phyloP scores from a whole-genome alignment of 2,797 vertebrate genomes.

The Chaetodon trifasciatus region DNA sequence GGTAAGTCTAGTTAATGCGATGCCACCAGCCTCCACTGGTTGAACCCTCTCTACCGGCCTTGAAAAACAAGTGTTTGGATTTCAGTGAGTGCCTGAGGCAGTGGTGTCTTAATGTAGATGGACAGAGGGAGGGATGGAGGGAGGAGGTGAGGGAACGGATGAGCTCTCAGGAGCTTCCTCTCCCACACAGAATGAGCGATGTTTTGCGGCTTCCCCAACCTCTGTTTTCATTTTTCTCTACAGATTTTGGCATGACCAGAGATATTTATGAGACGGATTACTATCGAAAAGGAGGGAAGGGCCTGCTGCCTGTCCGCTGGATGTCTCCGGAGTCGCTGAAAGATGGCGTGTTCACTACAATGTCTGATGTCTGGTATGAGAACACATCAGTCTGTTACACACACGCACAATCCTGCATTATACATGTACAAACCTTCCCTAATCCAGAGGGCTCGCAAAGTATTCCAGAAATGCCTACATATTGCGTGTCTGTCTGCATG shows the following conservation, averaged over 20 bases:
- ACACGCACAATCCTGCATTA: conserved; percentile 27
- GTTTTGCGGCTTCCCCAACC: conserved; percentile 58
- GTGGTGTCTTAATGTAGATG: conserved; percentile 59
- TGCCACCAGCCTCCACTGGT: conserved; percentile 37
- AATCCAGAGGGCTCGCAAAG: conserved; percentile 39
- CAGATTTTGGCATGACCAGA: conserved; percentile 99
- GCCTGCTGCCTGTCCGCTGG: conserved; percentile 98
- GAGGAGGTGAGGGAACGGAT: conserved; percentile 58
- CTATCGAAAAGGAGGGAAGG: conserved; percentile 98
- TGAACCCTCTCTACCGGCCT: conserved; percentile 30
- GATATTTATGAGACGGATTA: conserved; percentile 99
- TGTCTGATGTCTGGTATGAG: conserved; percentile 98
- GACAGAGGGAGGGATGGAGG: conserved; percentile 42
- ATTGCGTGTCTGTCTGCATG: conserved; percentile 44
- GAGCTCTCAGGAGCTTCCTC: conserved; percentile 58
- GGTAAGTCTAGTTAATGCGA: conserved; percentile 81
- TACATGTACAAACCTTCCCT: conserved; percentile 49
- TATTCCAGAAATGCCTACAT: conserved; percentile 51
- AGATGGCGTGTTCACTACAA: conserved; percentile 98
- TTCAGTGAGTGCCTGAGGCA: conserved; percentile 50
- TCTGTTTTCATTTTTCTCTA: conserved; percentile 48
- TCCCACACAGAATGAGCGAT: conserved; percentile 64
- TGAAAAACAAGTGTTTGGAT: conserved; percentile 63
- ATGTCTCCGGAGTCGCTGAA: conserved; percentile 99
- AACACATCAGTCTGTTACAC: conserved; percentile 37